Base-by-base conservation (phyloP, 2,888 invertebrate species). In the Ceramica pisi region DNA sequence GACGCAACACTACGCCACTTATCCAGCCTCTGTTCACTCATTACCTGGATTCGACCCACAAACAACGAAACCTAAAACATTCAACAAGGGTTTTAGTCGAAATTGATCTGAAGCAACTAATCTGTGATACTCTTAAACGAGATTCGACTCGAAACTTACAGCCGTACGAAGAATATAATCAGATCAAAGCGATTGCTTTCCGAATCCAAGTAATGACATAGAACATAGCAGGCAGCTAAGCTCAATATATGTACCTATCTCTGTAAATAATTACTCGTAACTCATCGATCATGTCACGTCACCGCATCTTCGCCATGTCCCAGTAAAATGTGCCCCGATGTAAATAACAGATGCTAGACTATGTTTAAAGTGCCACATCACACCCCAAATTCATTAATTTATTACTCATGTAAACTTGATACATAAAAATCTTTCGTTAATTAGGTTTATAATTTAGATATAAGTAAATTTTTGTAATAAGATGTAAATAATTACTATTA, bases 351-450 rank as follows among this genome's bases (percentile, higher is more conserved):
- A 87, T 81, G 83, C 84, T 84, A 86, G 84, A 87, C 75, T 87
- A 88, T 77, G 74, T 86, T 86, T 81, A 78, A 92, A 89, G 92
- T 94, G 93, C 94, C 95, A 94, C 93, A 90, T 90, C 88, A 91
- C 91, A 84, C 86, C 88, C 88, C 91, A 93, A 94, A 93, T 93
- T 94, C 95, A 95, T 95, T 95, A 95, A 95, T 95, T 95, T 95
- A 95, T 95, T 95, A 90, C 91, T 94, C 94, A 95, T 93, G 88
- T 88, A 88, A 91, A 90, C 88, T 92, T 91, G 91, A 92, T 90
- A 91, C 91, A 90, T 93, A 89, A 90, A 92, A 89, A 88, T 23
- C 88, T 91, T 91, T 94, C 93, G 91, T 94, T 94, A 93, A 94
- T 92, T 94, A 94, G 94, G 90, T 93, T 91, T 94, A 92, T 91